Percentiles rank a stretch among this genome's conserved stretches.
Conservation (phyloP, 2,113 vertebrate genomes). For the Naja naja region DNA sequence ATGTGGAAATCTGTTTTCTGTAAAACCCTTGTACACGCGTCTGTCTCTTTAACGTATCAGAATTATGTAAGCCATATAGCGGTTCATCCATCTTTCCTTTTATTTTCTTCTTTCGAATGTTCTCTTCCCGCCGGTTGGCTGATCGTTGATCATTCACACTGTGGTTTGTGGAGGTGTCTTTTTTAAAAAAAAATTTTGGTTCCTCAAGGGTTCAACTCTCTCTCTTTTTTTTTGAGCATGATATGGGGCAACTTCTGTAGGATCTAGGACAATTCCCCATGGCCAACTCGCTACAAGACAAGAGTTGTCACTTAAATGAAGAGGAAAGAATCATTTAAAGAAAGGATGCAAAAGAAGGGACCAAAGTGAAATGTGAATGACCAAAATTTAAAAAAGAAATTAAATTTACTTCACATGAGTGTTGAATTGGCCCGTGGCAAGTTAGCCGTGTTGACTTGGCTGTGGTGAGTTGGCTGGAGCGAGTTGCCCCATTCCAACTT, state of each 20-base stretch:
- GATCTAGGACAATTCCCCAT: background rate
- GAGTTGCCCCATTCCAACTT: background rate
- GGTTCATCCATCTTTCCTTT: constrained; percentile 22
- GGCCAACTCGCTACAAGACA: background rate
- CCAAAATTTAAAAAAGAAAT: background rate
- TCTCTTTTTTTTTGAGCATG: background rate
- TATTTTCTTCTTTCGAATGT: constrained; percentile 20
- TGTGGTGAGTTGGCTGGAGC: background rate
- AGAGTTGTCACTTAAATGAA: background rate
- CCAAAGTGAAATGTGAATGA: background rate
- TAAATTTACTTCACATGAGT: background rate
- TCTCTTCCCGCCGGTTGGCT: constrained; percentile 35
- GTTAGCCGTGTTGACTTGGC: background rate
- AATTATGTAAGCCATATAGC: constrained; percentile 53
- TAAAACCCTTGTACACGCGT: background rate
- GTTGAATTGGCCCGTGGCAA: background rate
- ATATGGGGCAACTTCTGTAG: background rate
- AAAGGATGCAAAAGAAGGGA: background rate
- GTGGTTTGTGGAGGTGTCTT: constrained; percentile 43
- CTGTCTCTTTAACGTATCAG: constrained; percentile 39
- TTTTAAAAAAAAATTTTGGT: no score
- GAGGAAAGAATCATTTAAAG: background rate
- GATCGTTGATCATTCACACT: constrained; percentile 20
- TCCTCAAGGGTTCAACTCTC: background rate
- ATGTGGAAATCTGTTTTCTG: constrained; percentile 38